phyloP scores from a whole-genome alignment of 2,888 invertebrate species.

The Euzetes globulus region DNA sequence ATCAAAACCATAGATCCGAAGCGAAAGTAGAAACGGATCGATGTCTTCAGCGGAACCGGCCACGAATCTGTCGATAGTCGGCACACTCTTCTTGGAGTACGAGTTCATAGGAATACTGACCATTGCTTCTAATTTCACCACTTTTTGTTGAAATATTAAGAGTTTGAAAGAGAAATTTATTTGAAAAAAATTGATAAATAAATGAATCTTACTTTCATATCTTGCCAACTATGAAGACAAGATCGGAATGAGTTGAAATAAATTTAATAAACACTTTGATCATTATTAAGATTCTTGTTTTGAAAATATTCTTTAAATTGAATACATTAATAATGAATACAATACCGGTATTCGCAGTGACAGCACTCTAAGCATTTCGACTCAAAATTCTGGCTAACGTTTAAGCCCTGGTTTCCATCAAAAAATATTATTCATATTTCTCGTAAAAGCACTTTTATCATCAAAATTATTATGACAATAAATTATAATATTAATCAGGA shows the following conservation, averaged over 20 bases:
- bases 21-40: constrained; percentile 29
- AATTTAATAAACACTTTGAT: not conserved
- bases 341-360: not conserved
- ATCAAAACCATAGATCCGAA: constrained; percentile 32
- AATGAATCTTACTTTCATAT: not conserved
- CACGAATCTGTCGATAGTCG: not conserved
- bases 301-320: not conserved
- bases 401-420: not conserved
- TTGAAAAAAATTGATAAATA: not conserved
- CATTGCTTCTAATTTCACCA: constrained; percentile 1
- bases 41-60: constrained; percentile 19
- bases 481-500: too few relatives aligned
- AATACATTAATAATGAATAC: not conserved
- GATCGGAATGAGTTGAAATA: not conserved
- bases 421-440: too few relatives aligned
- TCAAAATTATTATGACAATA: too few relatives aligned
- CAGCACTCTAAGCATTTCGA: not conserved
- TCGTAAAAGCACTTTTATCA: too few relatives aligned
- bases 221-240: not conserved
- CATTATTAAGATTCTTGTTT: not conserved
- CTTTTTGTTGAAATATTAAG: not conserved
- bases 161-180: not conserved
- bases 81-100: not conserved
- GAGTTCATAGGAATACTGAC: constrained; percentile 14
- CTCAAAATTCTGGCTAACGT: not conserved